Base-by-base conservation (phyloP, 2,113 vertebrate genomes). In the Bubo bubo region DNA sequence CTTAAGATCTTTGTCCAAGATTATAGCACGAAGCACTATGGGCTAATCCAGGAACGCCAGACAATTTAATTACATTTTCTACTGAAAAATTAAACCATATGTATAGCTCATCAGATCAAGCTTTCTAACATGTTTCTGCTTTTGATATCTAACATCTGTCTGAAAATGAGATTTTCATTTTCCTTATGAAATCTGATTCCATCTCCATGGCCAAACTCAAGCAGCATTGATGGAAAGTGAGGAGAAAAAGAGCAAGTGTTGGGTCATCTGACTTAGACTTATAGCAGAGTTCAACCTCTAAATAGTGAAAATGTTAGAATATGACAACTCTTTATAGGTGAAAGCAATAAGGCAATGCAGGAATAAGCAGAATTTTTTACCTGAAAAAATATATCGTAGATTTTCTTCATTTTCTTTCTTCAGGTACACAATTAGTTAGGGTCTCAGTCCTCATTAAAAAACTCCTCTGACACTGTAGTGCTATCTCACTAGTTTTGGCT, bases 81-180 rank as follows among this genome's bases (percentile, higher is more conserved):
- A 77, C 60, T 92, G 90, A 95, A 93, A 91, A 86, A 93, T 83
- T 83, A 90, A 92, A 81, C 85, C 87, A 82, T 81, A 68, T 74
- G 79, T 55, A 86, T 10, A 68, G 60, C 43, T 92, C 74, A 95
- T 86, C 87, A 90, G 81, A 91, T 71, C 72, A 86, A 92, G 62
- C 49, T 86, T 59, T 67, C 85, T 75, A 72, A 77, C 32, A 62
- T 26, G 73, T 27, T 85, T 86, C 89, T 94, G 79, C 64, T 96
- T 90, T 82, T 77, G n/a, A 92, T 93, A 95, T 24, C 67, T 67
- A 91, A 86, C 93, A 91, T 91, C 74, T 90, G 81, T 56, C 85
- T 80, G 66, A 80, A 88, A 90, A 95, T 45, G 8, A 95, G 87
- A 79, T 88, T 93, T 86, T 53, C 1, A 11, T 75, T 94, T 90